Percentiles rank a stretch among this genome's conserved stretches.
Conservation (phyloP, 2,797 vertebrate genomes). For the Rhadinocentrus ornatus region DNA sequence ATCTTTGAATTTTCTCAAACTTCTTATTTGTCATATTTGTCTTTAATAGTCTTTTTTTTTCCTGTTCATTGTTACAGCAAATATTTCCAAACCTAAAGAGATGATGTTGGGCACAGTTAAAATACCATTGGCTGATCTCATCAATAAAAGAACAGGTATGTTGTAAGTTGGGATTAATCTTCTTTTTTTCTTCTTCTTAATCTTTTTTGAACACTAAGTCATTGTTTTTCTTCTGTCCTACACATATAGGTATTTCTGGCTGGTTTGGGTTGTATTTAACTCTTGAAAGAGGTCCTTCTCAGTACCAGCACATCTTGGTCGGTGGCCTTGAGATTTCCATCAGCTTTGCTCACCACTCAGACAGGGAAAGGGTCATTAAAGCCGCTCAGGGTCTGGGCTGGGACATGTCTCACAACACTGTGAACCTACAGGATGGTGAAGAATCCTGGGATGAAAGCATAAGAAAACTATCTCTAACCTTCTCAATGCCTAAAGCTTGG, state of each 20-base stretch:
- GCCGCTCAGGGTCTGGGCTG: slow-evolving; percentile 87
- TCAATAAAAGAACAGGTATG: slow-evolving; percentile 82
- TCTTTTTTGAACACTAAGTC: not conserved
- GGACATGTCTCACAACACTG: slow-evolving; percentile 54
- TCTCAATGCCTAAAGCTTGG: slow-evolving; percentile 89
- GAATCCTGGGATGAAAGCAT: slow-evolving; percentile 43
- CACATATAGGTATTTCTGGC: slow-evolving; percentile 88
- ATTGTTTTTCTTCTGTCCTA: not conserved
- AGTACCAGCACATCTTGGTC: slow-evolving; percentile 74
- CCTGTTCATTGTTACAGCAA: slow-evolving; percentile 34
- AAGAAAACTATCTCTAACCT: slow-evolving; percentile 69
- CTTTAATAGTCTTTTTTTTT: slow-evolving; percentile 1
- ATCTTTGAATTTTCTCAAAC: not conserved
- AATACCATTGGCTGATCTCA: slow-evolving; percentile 77
- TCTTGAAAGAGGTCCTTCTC: slow-evolving; percentile 61
- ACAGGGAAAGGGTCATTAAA: slow-evolving; percentile 87
- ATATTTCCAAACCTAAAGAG: slow-evolving; percentile 59
- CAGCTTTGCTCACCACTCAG: slow-evolving; percentile 85
- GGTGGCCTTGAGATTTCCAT: slow-evolving; percentile 92
- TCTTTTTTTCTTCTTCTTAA: not conserved
- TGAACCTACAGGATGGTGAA: slow-evolving; percentile 53
- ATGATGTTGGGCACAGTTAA: slow-evolving; percentile 78
- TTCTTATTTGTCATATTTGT: not conserved
- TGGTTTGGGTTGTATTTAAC: slow-evolving; percentile 89
- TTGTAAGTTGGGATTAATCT: not conserved